Percentiles rank a stretch among this genome's conserved stretches.
phyloP scores from a whole-genome alignment of 2,888 invertebrate species.

The Ashinkailepas kermadecensis region DNA sequence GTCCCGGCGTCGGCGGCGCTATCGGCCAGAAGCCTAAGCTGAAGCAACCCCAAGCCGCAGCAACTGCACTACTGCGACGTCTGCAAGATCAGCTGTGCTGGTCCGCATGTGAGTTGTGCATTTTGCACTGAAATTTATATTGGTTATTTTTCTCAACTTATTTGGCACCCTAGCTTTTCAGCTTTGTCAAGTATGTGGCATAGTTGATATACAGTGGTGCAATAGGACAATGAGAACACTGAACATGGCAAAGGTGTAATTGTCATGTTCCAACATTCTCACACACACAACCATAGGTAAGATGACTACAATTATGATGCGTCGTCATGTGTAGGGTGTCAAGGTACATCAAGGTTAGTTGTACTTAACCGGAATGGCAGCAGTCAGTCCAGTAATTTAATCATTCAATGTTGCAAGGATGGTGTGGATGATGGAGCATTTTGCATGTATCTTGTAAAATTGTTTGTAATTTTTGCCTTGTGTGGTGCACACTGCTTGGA shows the following conservation, averaged over 20 bases:
- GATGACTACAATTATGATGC: too few relatives aligned
- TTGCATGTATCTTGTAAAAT: too few relatives aligned
- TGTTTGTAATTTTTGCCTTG: too few relatives aligned
- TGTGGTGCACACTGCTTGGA: too few relatives aligned
- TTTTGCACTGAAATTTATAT: too few relatives aligned
- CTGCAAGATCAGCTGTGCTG: constrained; percentile 96
- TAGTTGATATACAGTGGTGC: not conserved
- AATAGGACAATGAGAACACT: not conserved
- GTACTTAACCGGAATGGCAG: too few relatives aligned
- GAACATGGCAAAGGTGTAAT: not conserved
- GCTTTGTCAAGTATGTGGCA: not conserved
- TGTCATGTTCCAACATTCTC: constrained; percentile 10
- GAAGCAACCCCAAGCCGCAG: constrained; percentile 44
- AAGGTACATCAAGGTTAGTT: too few relatives aligned
- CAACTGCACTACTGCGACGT: constrained; percentile 97
- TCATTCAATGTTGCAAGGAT: too few relatives aligned
- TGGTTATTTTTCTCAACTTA: not conserved
- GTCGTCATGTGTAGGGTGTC: too few relatives aligned
- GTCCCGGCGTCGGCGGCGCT: constrained; percentile 39
- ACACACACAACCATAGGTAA: not conserved
- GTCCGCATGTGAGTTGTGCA: constrained; percentile 59
- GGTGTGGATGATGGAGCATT: too few relatives aligned
- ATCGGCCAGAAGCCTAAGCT: constrained; percentile 10
- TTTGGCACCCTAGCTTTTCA: not conserved
- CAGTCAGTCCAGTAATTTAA: too few relatives aligned